Percentiles rank a stretch among this genome's conserved stretches.
Evolutionary conservation across 2,888 invertebrate genomes (phyloP).

Genomic region (Eugnorisma glareosa): DNA sequence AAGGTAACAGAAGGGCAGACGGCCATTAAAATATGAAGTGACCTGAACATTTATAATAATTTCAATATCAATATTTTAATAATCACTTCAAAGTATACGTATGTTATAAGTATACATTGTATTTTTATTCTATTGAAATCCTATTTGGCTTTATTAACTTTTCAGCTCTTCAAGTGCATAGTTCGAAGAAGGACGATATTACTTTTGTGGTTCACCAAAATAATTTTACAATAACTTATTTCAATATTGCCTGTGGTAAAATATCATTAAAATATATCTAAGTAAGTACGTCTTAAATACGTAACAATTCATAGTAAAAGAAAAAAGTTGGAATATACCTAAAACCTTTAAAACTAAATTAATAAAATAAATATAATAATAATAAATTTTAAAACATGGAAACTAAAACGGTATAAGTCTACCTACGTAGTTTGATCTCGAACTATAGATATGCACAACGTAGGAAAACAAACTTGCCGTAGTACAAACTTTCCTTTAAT

Average conservation of each 20-base stretch:
- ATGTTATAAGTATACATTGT: conserved; percentile 27
- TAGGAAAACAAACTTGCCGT: conserved; percentile 65
- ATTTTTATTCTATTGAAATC: conserved; percentile 31
- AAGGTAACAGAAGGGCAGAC: conserved; percentile 70
- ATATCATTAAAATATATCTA: background rate
- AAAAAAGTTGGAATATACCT: background rate
- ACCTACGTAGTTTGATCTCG: conserved; percentile 33
- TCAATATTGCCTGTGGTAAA: background rate
- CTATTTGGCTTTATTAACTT: conserved; percentile 37
- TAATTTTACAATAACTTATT: conserved; percentile 20
- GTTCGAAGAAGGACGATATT: conserved; percentile 18
- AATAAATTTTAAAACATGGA: conserved; percentile 17
- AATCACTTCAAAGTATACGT: conserved; percentile 22
- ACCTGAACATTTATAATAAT: conserved; percentile 39
- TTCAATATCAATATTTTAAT: conserved; percentile 34
- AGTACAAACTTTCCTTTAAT: conserved; percentile 74
- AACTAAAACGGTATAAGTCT: conserved; percentile 47
- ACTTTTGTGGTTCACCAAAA: conserved; percentile 21
- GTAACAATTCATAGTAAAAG: background rate
- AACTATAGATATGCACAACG: conserved; percentile 50
- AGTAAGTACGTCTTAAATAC: background rate
- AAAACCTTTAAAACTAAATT: too few species aligned
- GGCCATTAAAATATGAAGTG: conserved; percentile 49
- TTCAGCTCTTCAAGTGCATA: conserved; percentile 15
- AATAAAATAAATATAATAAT: too few species aligned